Percentiles rank a stretch among this genome's conserved stretches.
Evolutionary conservation across 2,888 invertebrate species (phyloP).

Genomic region (Onthophagus sagittarius): DNA sequence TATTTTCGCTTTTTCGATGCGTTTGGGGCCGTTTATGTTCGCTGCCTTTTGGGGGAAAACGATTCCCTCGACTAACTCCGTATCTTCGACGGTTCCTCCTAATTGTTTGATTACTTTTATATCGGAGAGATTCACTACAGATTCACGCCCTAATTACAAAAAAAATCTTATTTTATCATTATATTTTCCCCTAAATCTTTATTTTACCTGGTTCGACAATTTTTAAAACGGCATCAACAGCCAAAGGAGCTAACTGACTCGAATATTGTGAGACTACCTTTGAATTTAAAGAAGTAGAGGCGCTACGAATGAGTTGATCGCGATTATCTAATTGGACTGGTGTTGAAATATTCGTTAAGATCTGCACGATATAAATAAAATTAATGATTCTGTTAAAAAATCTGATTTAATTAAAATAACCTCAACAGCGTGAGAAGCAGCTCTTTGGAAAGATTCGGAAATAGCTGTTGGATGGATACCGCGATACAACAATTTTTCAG

Average conservation of each 20-base stretch:
- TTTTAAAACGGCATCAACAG: slow-evolving; percentile 93
- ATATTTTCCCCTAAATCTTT: too few species aligned
- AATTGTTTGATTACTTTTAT: slow-evolving; percentile 96
- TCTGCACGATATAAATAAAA: slow-evolving; percentile 41
- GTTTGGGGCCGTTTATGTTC: slow-evolving; percentile 87
- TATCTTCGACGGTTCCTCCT: slow-evolving; percentile 97
- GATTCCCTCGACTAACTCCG: slow-evolving; percentile 92
- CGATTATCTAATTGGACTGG: slow-evolving; percentile 83
- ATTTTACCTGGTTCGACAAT: slow-evolving; percentile 65
- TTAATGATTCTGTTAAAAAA: neutral
- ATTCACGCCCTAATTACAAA: slow-evolving; percentile 50
- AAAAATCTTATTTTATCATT: too few species aligned
- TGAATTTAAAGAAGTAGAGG: slow-evolving; percentile 96
- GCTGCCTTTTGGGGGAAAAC: slow-evolving; percentile 87
- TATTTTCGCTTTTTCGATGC: slow-evolving; percentile 96
- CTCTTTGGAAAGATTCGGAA: slow-evolving; percentile 94
- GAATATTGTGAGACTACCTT: slow-evolving; percentile 99
- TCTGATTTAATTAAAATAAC: slow-evolving; percentile 27
- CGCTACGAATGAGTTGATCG: slow-evolving; percentile 85
- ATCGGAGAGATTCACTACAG: slow-evolving; percentile 85
- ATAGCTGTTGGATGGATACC: slow-evolving; percentile 98
- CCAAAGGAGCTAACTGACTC: slow-evolving; percentile 90
- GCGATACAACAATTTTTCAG: slow-evolving; percentile 84
- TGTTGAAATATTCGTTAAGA: slow-evolving; percentile 79
- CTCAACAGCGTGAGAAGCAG: slow-evolving; percentile 67